A percentile compares a stretch with the other conserved stretches of the same genome.
Conservation (phyloP, 2,113 vertebrate species). For the Chrysemys picta region DNA sequence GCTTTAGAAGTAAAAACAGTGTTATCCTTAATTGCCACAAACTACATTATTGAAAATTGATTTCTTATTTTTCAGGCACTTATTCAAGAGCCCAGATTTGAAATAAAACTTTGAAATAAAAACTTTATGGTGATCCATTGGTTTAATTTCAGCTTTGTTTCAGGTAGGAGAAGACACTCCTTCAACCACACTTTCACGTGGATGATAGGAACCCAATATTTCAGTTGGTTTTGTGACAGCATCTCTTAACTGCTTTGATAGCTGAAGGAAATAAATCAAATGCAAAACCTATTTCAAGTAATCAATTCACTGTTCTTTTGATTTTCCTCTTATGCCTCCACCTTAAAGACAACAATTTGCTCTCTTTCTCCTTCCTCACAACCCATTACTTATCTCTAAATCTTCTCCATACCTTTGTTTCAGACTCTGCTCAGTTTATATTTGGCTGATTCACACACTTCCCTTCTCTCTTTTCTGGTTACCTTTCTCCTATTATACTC, state of each 20-base stretch:
- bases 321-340: not conserved
- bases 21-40: not conserved
- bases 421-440: not conserved
- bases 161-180: not conserved
- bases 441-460: not conserved
- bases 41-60: not conserved
- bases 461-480: not conserved
- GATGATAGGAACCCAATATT: not conserved
- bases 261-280: not conserved
- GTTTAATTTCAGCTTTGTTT: not conserved
- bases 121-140: not conserved
- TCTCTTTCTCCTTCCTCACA: not conserved
- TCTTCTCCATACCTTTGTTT: not conserved
- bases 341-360: not conserved
- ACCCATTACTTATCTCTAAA: not conserved
- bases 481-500: not conserved
- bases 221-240: not conserved
- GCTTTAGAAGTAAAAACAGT: conserved; percentile 22
- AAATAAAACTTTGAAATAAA: not conserved
- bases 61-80: not conserved
- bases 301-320: not conserved
- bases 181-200: not conserved
- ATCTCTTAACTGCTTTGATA: not conserved
- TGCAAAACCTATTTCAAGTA: not conserved
- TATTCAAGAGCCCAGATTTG: not conserved